A percentile compares a stretch with the other conserved stretches of the same genome.
phyloP scores from a whole-genome alignment of 1,140 invertebrate genomes.

The Venturia canescens region DNA sequence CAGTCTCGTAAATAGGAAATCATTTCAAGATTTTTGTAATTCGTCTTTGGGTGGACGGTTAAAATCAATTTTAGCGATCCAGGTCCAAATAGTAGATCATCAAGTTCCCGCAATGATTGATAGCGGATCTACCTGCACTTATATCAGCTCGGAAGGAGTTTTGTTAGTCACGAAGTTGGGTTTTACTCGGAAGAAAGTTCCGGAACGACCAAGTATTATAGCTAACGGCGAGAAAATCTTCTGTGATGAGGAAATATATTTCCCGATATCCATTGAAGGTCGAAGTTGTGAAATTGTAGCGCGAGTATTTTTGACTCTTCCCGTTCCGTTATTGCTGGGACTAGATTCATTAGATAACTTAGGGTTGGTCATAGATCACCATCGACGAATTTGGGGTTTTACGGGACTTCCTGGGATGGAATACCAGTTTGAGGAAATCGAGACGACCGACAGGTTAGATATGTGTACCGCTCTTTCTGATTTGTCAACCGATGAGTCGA shows the following conservation, averaged over 20 bases:
- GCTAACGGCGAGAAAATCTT: neutral
- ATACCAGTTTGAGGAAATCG: neutral
- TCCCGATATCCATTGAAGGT: neutral
- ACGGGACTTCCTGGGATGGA: neutral
- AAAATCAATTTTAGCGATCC: neutral
- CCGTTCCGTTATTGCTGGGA: neutral
- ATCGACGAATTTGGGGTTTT: neutral
- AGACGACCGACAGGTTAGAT: neutral
- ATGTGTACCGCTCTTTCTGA: neutral
- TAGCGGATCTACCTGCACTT: conserved; percentile 2
- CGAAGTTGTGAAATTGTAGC: neutral
- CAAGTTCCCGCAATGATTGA: neutral
- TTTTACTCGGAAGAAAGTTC: neutral
- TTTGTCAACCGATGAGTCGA: neutral
- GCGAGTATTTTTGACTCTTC: neutral
- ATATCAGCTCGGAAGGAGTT: neutral
- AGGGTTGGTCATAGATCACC: neutral
- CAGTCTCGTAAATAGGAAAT: neutral
- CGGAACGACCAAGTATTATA: neutral
- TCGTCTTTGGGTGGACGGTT: neutral
- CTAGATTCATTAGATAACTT: neutral
- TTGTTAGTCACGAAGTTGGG: neutral
- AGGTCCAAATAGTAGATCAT: neutral
- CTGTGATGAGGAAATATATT: neutral
- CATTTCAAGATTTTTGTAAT: neutral